Base-by-base conservation (phyloP, 2,888 invertebrate genomes). In the Caenorhabditis angaria region DNA sequence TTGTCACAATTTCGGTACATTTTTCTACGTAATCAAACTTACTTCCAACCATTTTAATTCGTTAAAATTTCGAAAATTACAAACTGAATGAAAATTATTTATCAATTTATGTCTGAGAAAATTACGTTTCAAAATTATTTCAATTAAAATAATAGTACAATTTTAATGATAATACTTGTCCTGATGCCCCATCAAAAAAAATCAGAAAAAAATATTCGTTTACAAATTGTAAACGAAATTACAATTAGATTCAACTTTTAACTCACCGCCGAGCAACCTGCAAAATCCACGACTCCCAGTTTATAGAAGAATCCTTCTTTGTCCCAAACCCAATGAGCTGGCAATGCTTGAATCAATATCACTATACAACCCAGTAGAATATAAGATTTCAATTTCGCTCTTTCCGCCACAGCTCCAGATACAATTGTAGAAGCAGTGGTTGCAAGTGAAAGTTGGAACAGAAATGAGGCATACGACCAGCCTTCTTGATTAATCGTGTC, bases 251-350 rank as follows among this genome's bases (percentile, higher is more conserved):
- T 35, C 20, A 62, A 61, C 61, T n/a, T n/a, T n/a, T n/a, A n/a
- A 41, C 41, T 12, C 18, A 41, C 89, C 3, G 88, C 87, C 0
- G 88, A 88, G 62, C 88, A 86, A 4, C 88, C 88, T 2, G 88
- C 88, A 27, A 87, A 83, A 73, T 87, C 87, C 28, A 87, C 79
- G 56, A 82, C 82, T 2, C 85, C 84, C 58, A 83, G 50, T 27
- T 76, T 72, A 48, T 77, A 74, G 67, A 87, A 81, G 64, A 84
- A 87, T 1, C 89, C 89, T 59, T 88, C 85, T 29, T 75, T 51
- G 14, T 84, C 87, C 88, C 88, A 89, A 5, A 88, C 84, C 89
- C 89, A 89, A 75, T 89, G 89, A 4, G 89, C 88, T 0, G 89
- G 89, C 22, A 88, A 85, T 48, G 88, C 88, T 60, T 82, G 82